Base-by-base conservation (phyloP, 2,888 invertebrate species). In the Apocheima hispidaria region DNA sequence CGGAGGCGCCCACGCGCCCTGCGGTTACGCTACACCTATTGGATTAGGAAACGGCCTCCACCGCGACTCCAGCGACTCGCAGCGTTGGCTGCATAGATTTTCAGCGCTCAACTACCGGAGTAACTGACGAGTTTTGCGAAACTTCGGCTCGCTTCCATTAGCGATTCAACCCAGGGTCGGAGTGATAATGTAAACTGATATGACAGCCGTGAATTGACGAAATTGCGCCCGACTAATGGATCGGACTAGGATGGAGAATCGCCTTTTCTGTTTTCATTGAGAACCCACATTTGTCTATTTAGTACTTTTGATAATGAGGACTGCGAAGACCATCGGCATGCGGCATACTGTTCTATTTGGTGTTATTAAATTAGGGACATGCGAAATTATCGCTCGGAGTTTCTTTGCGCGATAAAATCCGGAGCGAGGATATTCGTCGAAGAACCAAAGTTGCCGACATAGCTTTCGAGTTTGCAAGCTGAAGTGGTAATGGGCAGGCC, bases 41-140 rank as follows among this genome's bases (percentile, higher is more conserved):
- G 76, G 68, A 74, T 86, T 84, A 81, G 75, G 86, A 80, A 84
- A 85, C 64, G 51, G 44, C 60, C 52, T 44, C 40, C 40, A 38
- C 28, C 18, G 20, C 28, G 26, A 30, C 38, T 35, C 28, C 28
- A 33, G 33, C 33, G 30, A n/a, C 33, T 36, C 59, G 23, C n/a
- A 38, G 46, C 50, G 50, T 14, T 50, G 61, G 50, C 18, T 50
- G 61, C 68, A 76, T 72, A 82, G 82, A 82, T 82, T 82, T 78
- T 79, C 81, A 69, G 69, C 72, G 72, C 70, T 77, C 82, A 83
- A 86, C 85, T 86, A 84, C 80, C 71, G 69, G 53, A 53, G 73
- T 82, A 82, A 86, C 83, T 82, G 86, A 87, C 83, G 87, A 83
- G 82, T 75, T 82, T 84, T 86, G 86, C 84, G 66, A 84, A 84